Evolutionary conservation across 1,140 invertebrate genomes (phyloP).

Genomic region (Dufourea novaeangliae): DNA sequence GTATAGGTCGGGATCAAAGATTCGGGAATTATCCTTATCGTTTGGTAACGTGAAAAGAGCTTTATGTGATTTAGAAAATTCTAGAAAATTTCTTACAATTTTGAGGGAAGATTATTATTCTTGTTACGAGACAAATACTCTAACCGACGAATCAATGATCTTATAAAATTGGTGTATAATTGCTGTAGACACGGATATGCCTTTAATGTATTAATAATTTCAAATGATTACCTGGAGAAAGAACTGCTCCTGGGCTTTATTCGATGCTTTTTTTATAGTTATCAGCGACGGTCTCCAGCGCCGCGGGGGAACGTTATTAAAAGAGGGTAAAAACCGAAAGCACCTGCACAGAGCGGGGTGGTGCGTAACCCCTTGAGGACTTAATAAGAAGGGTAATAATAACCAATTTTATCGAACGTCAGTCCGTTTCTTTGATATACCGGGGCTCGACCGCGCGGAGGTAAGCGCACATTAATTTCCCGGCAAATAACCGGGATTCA

Average conservation of each 20-base stretch:
- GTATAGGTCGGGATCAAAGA: too few species aligned
- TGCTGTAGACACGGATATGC: too few species aligned
- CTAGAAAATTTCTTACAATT: too few species aligned
- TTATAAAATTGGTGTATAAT: too few species aligned
- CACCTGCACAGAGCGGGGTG: constrained; percentile 11
- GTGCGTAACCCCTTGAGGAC: constrained; percentile 43
- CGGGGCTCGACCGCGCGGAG: constrained; percentile 23
- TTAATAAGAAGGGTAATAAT: constrained; percentile 56
- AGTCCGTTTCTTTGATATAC: constrained; percentile 51
- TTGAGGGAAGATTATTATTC: too few species aligned
- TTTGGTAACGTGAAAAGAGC: too few species aligned
- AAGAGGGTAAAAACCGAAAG: constrained; percentile 31
- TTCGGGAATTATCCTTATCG: too few species aligned
- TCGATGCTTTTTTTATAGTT: not conserved
- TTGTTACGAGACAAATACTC: too few species aligned
- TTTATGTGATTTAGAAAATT: too few species aligned
- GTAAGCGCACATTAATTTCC: constrained; percentile 53
- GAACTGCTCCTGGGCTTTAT: not conserved
- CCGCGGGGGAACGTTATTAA: constrained; percentile 10
- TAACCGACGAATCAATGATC: too few species aligned
- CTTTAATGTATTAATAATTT: not conserved
- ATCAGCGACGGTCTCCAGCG: not conserved
- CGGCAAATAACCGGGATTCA: constrained; percentile 51
- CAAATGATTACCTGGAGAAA: not conserved
- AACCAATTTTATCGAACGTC: constrained; percentile 54